phyloP scores from a whole-genome alignment of 2,113 vertebrate species.

The Bucco capensis region DNA sequence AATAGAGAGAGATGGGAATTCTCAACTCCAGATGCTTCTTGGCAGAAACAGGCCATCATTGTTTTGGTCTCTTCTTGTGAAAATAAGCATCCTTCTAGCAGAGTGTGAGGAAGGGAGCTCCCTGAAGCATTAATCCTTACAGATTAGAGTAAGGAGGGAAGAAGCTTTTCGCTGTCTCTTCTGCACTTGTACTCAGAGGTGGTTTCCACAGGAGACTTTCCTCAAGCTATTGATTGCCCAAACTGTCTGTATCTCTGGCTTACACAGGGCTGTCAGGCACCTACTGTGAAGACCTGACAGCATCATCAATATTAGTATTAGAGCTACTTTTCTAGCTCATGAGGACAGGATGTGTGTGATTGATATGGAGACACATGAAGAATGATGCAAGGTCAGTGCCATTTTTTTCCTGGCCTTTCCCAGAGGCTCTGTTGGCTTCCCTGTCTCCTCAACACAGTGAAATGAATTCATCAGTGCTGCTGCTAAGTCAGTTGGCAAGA shows the following conservation, averaged over 20 bases:
- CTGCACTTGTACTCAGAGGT: neutral
- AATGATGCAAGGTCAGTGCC: neutral
- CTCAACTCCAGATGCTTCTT: neutral
- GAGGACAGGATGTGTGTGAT: neutral
- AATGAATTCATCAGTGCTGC: neutral
- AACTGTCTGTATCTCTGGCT: neutral
- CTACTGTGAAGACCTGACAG: conserved; percentile 34
- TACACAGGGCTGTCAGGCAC: neutral
- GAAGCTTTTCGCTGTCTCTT: neutral
- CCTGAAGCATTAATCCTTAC: neutral
- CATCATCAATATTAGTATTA: conserved; percentile 31
- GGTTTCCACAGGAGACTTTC: neutral
- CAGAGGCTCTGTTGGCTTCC: neutral
- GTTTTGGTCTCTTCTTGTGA: neutral
- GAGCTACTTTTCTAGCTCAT: neutral
- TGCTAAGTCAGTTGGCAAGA: neutral
- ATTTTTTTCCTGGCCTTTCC: neutral
- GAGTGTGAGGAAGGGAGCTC: neutral
- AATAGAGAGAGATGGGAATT: neutral
- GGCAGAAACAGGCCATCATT: neutral
- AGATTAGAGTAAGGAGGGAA: neutral
- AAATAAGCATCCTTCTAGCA: neutral
- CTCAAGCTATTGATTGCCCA: neutral
- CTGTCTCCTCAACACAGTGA: neutral
- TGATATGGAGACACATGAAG: neutral